These are phyloP conservation scores for Gonioctena quinquepunctata DNA, from an alignment of 1,140 invertebrate genomes.

Conservation along the genomic window DNA sequence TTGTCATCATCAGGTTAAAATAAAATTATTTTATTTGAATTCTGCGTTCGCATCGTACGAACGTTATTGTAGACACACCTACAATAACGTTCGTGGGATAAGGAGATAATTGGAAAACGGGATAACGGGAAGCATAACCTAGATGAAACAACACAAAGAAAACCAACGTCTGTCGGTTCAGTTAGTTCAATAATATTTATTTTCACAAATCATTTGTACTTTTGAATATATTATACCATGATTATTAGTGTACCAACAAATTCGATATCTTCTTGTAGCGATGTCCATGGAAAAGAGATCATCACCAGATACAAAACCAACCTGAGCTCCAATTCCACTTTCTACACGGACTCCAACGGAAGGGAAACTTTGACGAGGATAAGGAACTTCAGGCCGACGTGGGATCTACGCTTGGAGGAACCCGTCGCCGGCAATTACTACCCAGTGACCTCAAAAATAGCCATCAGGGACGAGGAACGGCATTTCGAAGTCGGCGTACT, in stretches of 20 bases:
- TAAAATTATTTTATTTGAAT: too few relatives aligned
- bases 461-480: slow-evolving; percentile 63
- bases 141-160: too few relatives aligned
- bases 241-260: not conserved
- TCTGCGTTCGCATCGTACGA: too few relatives aligned
- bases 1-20: too few relatives aligned
- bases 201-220: too few relatives aligned
- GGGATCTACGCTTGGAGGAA: slow-evolving; percentile 70
- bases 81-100: too few relatives aligned
- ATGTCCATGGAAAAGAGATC: slow-evolving; percentile 80
- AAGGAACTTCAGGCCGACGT: slow-evolving; percentile 76
- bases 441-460: slow-evolving; percentile 85
- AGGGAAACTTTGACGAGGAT: slow-evolving; percentile 80
- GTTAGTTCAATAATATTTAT: too few relatives aligned
- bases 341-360: slow-evolving; percentile 95
- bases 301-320: slow-evolving; percentile 72
- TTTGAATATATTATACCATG: not conserved
- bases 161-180: too few relatives aligned
- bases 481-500: slow-evolving; percentile 68
- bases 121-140: too few relatives aligned
- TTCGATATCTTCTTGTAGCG: slow-evolving; percentile 57
- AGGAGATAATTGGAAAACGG: too few relatives aligned
- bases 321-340: slow-evolving; percentile 68
- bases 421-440: slow-evolving; percentile 88
- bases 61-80: too few relatives aligned